These are phyloP conservation scores for Ascidia mentula DNA, from an alignment of 23 tunicate species.

Conservation along the genomic window DNA sequence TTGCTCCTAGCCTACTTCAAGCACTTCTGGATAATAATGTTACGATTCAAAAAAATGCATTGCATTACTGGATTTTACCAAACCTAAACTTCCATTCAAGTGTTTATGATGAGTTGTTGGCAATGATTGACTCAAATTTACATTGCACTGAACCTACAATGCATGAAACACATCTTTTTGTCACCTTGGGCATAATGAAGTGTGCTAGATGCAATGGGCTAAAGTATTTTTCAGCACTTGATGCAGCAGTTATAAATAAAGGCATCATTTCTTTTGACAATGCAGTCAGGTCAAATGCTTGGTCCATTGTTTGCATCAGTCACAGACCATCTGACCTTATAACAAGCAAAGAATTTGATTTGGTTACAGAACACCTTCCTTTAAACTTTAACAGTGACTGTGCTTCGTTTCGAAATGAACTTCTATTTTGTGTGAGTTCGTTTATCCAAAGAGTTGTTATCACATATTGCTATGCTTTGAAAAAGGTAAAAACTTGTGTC, in stretches of 20 bases:
- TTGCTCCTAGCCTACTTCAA: conserved; percentile 22
- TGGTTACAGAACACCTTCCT: conserved; percentile 33
- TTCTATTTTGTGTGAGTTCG: conserved; percentile 19
- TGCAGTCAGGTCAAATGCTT: conserved; percentile 34
- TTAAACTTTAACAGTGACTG: conserved; percentile 52
- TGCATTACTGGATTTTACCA: conserved; percentile 45
- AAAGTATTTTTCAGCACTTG: background rate
- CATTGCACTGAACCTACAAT: background rate
- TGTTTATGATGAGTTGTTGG: conserved; percentile 8
- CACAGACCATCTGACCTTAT: conserved; percentile 23
- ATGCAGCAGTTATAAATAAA: background rate
- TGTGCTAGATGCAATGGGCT: background rate
- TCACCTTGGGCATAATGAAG: background rate
- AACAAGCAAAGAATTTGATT: conserved; percentile 20
- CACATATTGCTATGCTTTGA: background rate
- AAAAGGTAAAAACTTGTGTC: conserved; percentile 40
- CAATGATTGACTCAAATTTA: conserved; percentile 7
- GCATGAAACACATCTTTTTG: background rate
- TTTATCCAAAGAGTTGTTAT: conserved; percentile 21
- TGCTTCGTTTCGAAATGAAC: conserved; percentile 46
- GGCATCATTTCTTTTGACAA: conserved; percentile 18
- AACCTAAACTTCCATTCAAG: conserved; percentile 31
- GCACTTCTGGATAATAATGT: conserved; percentile 10
- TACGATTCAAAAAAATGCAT: conserved; percentile 31
- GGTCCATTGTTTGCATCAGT: conserved; percentile 34